Conservation (phyloP, 2,113 vertebrate species). For the Ammodytes dubius region DNA sequence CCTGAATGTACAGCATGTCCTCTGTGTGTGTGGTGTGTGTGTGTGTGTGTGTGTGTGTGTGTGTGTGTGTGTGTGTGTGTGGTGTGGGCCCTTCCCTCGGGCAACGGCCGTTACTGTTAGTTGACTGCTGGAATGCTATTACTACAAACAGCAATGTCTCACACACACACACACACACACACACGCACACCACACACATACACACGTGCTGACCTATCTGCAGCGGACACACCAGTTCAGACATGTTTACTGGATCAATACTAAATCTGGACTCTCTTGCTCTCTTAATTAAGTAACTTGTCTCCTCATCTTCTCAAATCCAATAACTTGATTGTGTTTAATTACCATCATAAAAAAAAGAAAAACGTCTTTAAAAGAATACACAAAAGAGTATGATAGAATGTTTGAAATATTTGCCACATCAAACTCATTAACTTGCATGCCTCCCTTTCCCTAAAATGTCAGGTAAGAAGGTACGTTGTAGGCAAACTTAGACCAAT, state of each 20-base stretch:
- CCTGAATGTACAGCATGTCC: slow-evolving; percentile 56
- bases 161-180: background rate
- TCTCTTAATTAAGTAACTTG: background rate
- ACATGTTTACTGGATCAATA: slow-evolving; percentile 55
- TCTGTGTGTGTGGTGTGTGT: slow-evolving; percentile 44
- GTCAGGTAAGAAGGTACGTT: background rate
- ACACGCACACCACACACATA: slow-evolving; percentile 4
- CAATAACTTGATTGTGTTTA: background rate
- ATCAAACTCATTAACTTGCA: background rate
- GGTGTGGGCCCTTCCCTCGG: slow-evolving; percentile 59
- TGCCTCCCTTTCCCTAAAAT: background rate
- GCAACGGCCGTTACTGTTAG: slow-evolving; percentile 50
- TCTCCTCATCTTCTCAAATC: background rate
- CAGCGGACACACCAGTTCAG: slow-evolving; percentile 44
- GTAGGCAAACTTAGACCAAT: background rate
- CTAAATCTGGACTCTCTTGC: background rate
- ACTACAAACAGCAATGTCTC: slow-evolving; percentile 55
- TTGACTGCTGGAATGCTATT: slow-evolving; percentile 70
- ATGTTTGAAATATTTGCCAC: background rate
- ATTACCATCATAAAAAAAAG: background rate
- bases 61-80: slow-evolving; percentile 40
- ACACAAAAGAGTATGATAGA: no score
- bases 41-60: slow-evolving; percentile 36
- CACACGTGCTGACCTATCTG: slow-evolving; percentile 55
- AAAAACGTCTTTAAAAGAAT: background rate